Evolutionary conservation across 2,888 invertebrate genomes (phyloP), one percentile per base, ranked within the genome.

Genomic region (Stenodema calcarata): DNA sequence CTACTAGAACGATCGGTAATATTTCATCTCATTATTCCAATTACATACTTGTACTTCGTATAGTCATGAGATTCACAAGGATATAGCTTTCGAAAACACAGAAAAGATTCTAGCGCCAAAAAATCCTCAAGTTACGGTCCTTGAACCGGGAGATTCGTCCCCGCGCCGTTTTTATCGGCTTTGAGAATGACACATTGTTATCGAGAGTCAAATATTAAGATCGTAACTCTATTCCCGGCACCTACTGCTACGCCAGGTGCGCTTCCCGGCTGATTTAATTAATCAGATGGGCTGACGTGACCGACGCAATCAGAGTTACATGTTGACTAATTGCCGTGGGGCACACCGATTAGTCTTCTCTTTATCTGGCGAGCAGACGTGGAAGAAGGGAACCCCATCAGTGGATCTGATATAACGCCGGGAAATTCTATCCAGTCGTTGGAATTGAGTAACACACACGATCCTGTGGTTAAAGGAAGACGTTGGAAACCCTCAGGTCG

Each of bases 271-370:
- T 73, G 73, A 84, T 84, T 84, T 70, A 84, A 84, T 84, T 84
- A 84, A 84, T 84, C 84, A 84, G 84, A 73, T 41, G 62, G 62
- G 84, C 28, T 84, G 84, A 84, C 84, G 84, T 84, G 84, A 84
- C 70, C 47, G 73, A 35, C 70, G 73, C 84, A 84, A 84, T 84
- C 84, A 84, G 70, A 69, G 70, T 42, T 73, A 84, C 84, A 73
- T 44, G 84, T 70, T 84, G 84, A 84, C 84, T 84, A 84, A 84
- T 84, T 84, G 50, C 84, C 73, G 18, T 47, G 28, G 30, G 80
- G 70, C 27, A 73, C 50, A 73, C 73, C 84, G 70, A 84, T 84
- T 84, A 73, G 73, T 84, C 84, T 84, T 84, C 73, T 84, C 73
- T 84, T 80, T 80, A 80, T 80, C 80, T 80, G 44, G 80, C 54